These are phyloP conservation scores for Phorcus lineatus DNA, from an alignment of 2,888 invertebrate species.

Conservation along the genomic window DNA sequence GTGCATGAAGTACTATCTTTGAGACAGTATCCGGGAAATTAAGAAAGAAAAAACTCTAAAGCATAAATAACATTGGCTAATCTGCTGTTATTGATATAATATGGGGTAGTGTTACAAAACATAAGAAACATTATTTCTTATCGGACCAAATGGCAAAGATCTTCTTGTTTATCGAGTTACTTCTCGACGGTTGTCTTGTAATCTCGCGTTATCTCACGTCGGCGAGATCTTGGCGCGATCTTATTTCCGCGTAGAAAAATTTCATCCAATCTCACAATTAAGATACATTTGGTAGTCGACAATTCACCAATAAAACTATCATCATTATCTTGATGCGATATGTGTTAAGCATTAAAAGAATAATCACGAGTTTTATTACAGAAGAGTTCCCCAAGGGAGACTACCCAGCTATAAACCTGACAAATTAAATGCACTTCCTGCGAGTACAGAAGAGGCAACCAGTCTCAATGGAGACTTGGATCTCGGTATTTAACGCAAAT, in stretches of 20 bases:
- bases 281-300: not conserved
- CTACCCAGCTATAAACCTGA: not conserved
- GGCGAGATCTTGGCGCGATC: constrained; percentile 13
- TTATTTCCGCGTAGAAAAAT: not conserved
- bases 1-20: no score
- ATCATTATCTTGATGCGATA: not conserved
- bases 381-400: not conserved
- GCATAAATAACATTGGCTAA: no score
- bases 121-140: no score
- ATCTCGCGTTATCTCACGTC: not conserved
- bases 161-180: not conserved
- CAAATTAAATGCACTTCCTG: not conserved
- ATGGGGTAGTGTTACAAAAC: no score
- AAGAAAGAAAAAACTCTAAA: no score
- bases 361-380: not conserved
- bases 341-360: not conserved
- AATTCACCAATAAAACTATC: not conserved
- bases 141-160: not conserved
- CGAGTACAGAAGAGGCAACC: no score
- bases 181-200: not conserved
- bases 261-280: not conserved
- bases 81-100: no score
- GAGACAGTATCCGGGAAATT: no score
- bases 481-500: no score
- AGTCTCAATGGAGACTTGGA: no score